phyloP scores from a whole-genome alignment of 2,888 invertebrate genomes.

The Leucania comma region DNA sequence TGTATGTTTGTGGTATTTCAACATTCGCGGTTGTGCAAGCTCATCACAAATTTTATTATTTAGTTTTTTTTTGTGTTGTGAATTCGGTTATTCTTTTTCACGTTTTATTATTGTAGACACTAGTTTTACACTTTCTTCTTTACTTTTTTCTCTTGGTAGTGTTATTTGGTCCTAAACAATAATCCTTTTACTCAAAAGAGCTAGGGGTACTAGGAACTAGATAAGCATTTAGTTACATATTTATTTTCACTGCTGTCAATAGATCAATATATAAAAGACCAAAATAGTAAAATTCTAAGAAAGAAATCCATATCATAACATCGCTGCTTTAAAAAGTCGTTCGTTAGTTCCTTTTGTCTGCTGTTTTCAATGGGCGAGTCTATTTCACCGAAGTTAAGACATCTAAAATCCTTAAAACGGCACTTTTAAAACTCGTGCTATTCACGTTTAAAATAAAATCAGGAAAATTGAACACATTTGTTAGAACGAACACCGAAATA shows the following conservation, averaged over 20 bases:
- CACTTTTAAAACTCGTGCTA: conserved; percentile 26
- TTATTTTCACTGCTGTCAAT: neutral
- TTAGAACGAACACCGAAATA: conserved; percentile 32
- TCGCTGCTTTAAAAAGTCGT: neutral
- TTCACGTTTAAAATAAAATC: conserved; percentile 37
- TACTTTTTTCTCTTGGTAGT: neutral
- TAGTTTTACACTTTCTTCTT: conserved; percentile 8
- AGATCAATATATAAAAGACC: neutral
- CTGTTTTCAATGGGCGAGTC: conserved; percentile 10
- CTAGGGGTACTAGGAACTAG: too few species aligned
- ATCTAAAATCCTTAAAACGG: conserved; percentile 24
- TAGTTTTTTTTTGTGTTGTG: conserved; percentile 30
- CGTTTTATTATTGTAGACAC: neutral
- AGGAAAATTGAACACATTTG: conserved; percentile 44
- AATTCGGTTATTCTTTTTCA: conserved; percentile 24
- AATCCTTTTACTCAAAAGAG: neutral
- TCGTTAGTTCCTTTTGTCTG: conserved; percentile 26
- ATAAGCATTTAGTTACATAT: too few species aligned
- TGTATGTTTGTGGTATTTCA: conserved; percentile 40
- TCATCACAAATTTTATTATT: conserved; percentile 37
- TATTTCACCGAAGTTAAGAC: conserved; percentile 27
- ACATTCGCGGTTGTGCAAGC: conserved; percentile 46
- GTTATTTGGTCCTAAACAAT: conserved; percentile 1
- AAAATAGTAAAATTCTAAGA: conserved; percentile 6
- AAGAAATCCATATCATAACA: neutral